Evolutionary conservation across 2,888 invertebrate species (phyloP).

Genomic region (Tenthredo scrophulariae): DNA sequence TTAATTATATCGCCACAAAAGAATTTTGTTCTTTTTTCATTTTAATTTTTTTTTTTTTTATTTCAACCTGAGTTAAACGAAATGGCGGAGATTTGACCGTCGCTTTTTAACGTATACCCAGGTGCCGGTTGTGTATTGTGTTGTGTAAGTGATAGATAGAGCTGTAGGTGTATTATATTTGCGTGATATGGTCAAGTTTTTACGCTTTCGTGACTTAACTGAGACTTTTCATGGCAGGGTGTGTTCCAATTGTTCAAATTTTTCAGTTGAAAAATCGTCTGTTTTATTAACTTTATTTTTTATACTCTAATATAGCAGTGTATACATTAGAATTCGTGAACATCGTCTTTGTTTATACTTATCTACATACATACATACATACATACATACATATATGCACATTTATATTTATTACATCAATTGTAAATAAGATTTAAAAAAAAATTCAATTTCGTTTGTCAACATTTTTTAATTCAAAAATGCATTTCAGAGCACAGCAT

Average conservation of each 20-base stretch:
- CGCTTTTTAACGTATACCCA: constrained; percentile 26
- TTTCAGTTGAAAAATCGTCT: neutral
- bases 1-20: neutral
- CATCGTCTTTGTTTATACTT: neutral
- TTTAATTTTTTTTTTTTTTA: constrained; percentile 12
- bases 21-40: neutral
- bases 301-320: neutral
- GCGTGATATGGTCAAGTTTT: constrained; percentile 43
- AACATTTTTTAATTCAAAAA: neutral
- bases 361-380: neutral
- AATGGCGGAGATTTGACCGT: constrained; percentile 3
- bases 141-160: constrained; percentile 40
- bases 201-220: constrained; percentile 25
- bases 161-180: constrained; percentile 35
- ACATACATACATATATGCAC: no score
- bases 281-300: neutral
- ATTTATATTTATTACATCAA: neutral
- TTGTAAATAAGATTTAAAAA: neutral
- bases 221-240: constrained; percentile 24
- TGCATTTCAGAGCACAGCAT: neutral
- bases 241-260: constrained; percentile 37
- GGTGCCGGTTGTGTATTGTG: constrained; percentile 32
- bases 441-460: neutral
- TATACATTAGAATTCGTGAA: neutral
- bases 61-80: neutral